Evolutionary conservation across 2,797 vertebrate genomes (phyloP).

Genomic region (Anableps anableps): DNA sequence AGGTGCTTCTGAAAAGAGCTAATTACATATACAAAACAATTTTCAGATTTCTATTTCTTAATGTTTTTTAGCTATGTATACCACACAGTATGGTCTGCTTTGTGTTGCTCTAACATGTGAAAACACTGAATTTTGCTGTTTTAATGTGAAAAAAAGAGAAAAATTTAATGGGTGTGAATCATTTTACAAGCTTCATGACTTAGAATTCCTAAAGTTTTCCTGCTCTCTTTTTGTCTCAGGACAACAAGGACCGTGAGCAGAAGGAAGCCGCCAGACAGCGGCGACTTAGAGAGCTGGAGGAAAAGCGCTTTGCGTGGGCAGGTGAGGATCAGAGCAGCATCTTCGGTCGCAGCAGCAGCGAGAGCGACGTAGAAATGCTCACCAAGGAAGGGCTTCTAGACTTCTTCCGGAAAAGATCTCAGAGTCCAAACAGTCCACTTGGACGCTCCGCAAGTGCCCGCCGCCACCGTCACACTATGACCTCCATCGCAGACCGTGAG

Average conservation of each 20-base stretch:
- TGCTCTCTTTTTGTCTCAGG: conserved; percentile 74
- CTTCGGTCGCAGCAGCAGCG: conserved; percentile 95
- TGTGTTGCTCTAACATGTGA: too few species aligned
- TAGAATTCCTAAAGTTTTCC: neutral
- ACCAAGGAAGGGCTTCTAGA: conserved; percentile 89
- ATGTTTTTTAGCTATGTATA: too few species aligned
- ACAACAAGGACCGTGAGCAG: conserved; percentile 89
- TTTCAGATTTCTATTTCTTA: too few species aligned
- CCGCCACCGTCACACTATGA: conserved; percentile 89
- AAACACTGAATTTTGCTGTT: too few species aligned
- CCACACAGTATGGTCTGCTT: too few species aligned
- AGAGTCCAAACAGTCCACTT: conserved; percentile 87
- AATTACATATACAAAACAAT: too few species aligned
- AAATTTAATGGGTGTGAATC: neutral
- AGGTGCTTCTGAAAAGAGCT: too few species aligned
- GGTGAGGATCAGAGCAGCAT: conserved; percentile 77
- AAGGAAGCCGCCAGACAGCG: conserved; percentile 89
- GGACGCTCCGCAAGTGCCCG: conserved; percentile 88
- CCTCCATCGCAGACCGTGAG: conserved; percentile 84
- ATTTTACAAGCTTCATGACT: neutral
- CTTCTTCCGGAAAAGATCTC: conserved; percentile 84
- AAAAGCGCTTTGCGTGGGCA: conserved; percentile 88
- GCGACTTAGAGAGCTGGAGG: conserved; percentile 87
- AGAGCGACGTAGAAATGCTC: conserved; percentile 92
- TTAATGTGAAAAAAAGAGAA: too few species aligned